Percentiles rank a stretch among this genome's conserved stretches.
phyloP scores from a whole-genome alignment of 2,797 vertebrate species.

The Siniperca scherzeri region DNA sequence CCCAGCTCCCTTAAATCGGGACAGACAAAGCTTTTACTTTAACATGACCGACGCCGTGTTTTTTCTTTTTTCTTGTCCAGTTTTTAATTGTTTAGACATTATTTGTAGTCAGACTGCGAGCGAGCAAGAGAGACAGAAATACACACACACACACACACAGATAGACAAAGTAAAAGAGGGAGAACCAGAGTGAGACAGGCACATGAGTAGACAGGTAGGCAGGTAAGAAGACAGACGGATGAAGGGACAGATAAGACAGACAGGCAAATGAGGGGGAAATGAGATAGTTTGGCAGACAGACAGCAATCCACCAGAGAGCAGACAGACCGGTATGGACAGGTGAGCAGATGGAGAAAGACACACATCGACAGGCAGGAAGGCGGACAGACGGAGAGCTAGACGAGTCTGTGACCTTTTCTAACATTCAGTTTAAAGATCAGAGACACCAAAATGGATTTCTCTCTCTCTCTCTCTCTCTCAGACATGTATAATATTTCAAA shows the following conservation, averaged over 20 bases:
- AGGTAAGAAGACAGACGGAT: not conserved
- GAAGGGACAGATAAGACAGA: not conserved
- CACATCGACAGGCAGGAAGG: constrained; percentile 16
- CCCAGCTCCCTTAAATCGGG: too few relatives aligned
- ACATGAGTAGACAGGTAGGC: not conserved
- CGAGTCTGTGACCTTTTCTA: constrained; percentile 67
- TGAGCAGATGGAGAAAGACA: constrained; percentile 17
- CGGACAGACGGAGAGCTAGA: constrained; percentile 23
- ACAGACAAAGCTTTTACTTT: too few relatives aligned
- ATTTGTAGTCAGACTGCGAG: too few relatives aligned
- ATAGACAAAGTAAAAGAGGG: not conserved
- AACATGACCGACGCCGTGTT: too few relatives aligned
- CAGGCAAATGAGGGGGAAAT: not conserved
- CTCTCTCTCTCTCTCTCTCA: constrained; percentile 5
- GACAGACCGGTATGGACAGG: constrained; percentile 25
- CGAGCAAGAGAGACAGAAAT: not conserved
- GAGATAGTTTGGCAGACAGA: not conserved
- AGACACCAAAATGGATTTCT: constrained; percentile 66
- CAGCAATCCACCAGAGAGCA: not conserved
- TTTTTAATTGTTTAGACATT: too few relatives aligned
- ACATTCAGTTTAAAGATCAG: constrained; percentile 74
- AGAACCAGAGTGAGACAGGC: not conserved
- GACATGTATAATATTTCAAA: not conserved
- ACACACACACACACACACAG: not conserved
- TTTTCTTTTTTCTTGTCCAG: too few relatives aligned